These are phyloP conservation scores for Epizoanthus scotinus DNA, from an alignment of 92 coral and sea anemone genomes.

Conservation along the genomic window DNA sequence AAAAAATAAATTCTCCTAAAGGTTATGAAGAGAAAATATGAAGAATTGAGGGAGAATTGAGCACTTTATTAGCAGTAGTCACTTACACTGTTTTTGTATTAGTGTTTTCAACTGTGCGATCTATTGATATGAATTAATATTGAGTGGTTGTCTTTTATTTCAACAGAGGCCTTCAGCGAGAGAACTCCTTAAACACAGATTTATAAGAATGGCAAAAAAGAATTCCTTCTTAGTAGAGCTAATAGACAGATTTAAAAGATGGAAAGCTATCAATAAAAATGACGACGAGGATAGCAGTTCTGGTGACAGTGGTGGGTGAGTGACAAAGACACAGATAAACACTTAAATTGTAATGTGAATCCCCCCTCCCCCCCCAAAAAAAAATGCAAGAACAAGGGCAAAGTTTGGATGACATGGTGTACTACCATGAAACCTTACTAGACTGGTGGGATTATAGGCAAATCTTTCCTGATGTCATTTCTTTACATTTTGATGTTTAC, in stretches of 20 bases:
- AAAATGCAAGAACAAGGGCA: too few relatives aligned
- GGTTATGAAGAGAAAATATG: too few relatives aligned
- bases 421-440: background rate
- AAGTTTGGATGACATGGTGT: too few relatives aligned
- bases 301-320: conserved; percentile 91
- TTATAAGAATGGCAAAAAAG: conserved; percentile 91
- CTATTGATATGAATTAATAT: background rate
- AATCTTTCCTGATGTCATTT: too few relatives aligned
- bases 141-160: background rate
- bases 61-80: too few relatives aligned
- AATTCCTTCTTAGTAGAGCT: conserved; percentile 86
- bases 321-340: background rate
- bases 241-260: conserved; percentile 89
- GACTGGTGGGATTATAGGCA: background rate
- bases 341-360: too few relatives aligned
- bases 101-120: background rate
- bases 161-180: conserved; percentile 89
- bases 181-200: conserved; percentile 95
- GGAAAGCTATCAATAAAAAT: conserved; percentile 86
- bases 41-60: too few relatives aligned
- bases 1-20: too few relatives aligned
- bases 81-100: background rate
- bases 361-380: too few relatives aligned
- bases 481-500: too few relatives aligned
- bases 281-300: conserved; percentile 96